Evolutionary conservation across 2,113 vertebrate genomes (phyloP).

Genomic region (Chionomys nivalis): DNA sequence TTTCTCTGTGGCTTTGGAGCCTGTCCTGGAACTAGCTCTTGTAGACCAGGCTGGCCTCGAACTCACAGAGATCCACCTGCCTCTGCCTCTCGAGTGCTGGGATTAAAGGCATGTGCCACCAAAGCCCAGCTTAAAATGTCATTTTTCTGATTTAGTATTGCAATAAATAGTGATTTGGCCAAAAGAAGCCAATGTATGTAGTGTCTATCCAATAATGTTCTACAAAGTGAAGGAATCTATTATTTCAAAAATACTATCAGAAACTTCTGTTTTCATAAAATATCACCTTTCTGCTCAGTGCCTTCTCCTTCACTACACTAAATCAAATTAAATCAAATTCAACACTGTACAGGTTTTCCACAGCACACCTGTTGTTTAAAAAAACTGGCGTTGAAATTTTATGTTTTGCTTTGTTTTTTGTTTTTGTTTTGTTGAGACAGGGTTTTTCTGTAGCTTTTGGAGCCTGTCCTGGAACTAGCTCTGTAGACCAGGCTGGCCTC

Average conservation of each 20-base stretch:
- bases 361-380: background rate
- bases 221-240: constrained; percentile 12
- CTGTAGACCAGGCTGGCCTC: too few species aligned
- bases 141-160: background rate
- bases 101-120: too few species aligned
- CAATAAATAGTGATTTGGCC: background rate
- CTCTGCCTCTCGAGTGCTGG: too few species aligned
- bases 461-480: too few species aligned
- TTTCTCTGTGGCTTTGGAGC: too few species aligned
- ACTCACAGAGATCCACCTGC: too few species aligned
- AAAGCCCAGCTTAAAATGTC: background rate
- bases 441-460: too few species aligned
- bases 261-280: constrained; percentile 27
- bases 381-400: background rate
- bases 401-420: too few species aligned
- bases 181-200: background rate
- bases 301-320: background rate
- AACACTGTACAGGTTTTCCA: background rate
- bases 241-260: constrained; percentile 28
- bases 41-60: too few species aligned
- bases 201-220: background rate
- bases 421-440: too few species aligned
- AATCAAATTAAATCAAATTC: constrained; percentile 52
- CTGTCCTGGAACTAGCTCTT: too few species aligned
- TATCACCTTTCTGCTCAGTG: background rate